Percentiles rank a stretch among this genome's conserved stretches.
phyloP scores from a whole-genome alignment of 2,888 invertebrate genomes.

The Punctoribates punctum region DNA sequence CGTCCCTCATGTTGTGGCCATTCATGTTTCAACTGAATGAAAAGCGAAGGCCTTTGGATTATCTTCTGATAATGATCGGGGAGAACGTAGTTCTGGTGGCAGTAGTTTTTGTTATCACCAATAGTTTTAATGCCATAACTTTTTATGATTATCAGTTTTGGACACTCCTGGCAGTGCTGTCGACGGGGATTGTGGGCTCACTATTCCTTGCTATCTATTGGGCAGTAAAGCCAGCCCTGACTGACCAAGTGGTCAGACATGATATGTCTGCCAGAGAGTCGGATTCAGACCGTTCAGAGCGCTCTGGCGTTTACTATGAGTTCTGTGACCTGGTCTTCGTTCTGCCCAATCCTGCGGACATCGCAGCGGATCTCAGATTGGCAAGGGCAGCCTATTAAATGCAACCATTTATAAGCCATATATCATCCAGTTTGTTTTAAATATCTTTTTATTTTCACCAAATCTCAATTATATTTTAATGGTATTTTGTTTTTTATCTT shows the following conservation, averaged over 20 bases:
- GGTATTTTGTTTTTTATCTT: too few species aligned
- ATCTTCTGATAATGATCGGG: conserved; percentile 43
- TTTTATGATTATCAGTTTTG: not conserved
- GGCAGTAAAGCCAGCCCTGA: not conserved
- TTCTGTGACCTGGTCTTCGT: conserved; percentile 49
- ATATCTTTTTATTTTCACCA: too few species aligned
- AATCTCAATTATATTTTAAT: too few species aligned
- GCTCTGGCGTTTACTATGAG: conserved; percentile 49
- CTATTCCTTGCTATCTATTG: not conserved
- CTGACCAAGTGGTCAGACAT: not conserved
- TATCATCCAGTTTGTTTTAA: too few species aligned
- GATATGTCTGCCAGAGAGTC: not conserved
- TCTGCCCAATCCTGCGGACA: conserved; percentile 33
- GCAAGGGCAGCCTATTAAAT: too few species aligned
- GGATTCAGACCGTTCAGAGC: conserved; percentile 40
- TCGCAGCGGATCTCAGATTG: too few species aligned
- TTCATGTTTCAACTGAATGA: conserved; percentile 46
- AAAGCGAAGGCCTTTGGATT: conserved; percentile 45
- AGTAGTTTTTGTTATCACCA: not conserved
- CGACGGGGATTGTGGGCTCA: not conserved
- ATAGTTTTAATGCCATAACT: not conserved
- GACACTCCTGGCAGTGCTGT: not conserved
- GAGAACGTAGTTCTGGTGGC: conserved; percentile 44
- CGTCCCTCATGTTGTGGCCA: conserved; percentile 49
- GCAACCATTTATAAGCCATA: too few species aligned